A percentile compares a stretch with the other conserved stretches of the same genome.
These are phyloP conservation scores for Tinea trinotella DNA, from an alignment of 2,888 invertebrate species.

Conservation along the genomic window DNA sequence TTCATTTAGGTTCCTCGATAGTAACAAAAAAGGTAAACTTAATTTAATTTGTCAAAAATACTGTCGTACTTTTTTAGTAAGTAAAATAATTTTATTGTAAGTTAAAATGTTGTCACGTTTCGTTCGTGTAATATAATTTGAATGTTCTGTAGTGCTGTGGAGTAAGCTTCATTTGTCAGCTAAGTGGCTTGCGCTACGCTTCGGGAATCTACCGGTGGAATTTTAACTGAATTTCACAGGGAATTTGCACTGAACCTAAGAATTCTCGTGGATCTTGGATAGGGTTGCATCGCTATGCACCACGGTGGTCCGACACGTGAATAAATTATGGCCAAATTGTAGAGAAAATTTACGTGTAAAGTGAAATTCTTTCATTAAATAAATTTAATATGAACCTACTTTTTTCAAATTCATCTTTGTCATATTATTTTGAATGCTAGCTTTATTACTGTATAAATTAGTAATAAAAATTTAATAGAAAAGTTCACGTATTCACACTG, in stretches of 20 bases:
- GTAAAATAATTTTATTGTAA: neutral
- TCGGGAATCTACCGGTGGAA: conserved; percentile 11
- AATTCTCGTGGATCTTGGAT: conserved; percentile 1
- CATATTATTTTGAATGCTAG: too few species aligned
- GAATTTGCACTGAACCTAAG: conserved; percentile 11
- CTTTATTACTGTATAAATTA: too few species aligned
- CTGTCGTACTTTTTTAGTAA: neutral
- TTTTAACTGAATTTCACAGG: conserved; percentile 19
- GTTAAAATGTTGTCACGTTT: neutral
- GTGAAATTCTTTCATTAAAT: neutral
- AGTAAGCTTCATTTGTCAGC: conserved; percentile 14
- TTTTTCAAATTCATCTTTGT: too few species aligned
- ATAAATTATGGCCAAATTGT: neutral
- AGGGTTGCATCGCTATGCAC: neutral
- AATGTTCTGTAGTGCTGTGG: conserved; percentile 7
- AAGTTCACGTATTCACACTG: too few species aligned
- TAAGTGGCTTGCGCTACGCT: conserved; percentile 12
- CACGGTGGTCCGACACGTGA: neutral
- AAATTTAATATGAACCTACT: neutral
- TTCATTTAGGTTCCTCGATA: too few species aligned
- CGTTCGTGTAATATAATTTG: conserved; percentile 1
- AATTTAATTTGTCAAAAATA: too few species aligned
- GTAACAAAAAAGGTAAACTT: too few species aligned
- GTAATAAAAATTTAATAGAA: too few species aligned
- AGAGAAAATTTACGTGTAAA: neutral